These are phyloP conservation scores for Pantala flavescens DNA, from an alignment of 1,140 invertebrate species.

Conservation along the genomic window DNA sequence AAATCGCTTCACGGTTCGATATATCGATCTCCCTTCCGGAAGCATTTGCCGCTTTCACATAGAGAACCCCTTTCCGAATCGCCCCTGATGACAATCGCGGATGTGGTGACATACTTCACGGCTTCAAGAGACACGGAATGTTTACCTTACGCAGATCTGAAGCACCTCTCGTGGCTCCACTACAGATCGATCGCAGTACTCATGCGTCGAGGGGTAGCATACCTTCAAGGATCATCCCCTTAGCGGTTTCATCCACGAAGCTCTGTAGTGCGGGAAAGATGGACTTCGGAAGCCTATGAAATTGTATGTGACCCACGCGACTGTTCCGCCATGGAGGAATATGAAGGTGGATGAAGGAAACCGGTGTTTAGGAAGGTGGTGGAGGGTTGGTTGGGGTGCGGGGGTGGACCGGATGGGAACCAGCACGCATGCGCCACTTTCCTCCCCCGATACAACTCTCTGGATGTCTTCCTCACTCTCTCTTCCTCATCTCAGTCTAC, in stretches of 20 bases:
- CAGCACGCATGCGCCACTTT: background rate
- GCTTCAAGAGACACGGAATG: too few species aligned
- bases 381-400: background rate
- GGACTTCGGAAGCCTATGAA: too few species aligned
- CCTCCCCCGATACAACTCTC: background rate
- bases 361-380: background rate
- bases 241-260: background rate
- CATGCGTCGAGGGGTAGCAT: background rate
- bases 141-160: too few species aligned
- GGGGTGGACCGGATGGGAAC: background rate
- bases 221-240: background rate
- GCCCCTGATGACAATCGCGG: too few species aligned
- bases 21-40: too few species aligned
- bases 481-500: background rate
- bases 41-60: too few species aligned
- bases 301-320: too few species aligned
- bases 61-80: too few species aligned
- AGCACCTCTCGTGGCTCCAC: background rate
- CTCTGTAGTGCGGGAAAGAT: background rate
- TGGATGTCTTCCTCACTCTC: background rate
- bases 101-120: too few species aligned
- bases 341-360: too few species aligned
- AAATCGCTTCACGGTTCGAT: too few species aligned
- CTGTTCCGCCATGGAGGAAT: too few species aligned
- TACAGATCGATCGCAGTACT: background rate